Evolutionary conservation across 1,140 invertebrate species (phyloP), one percentile per base, ranked within the genome.

Genomic region (Drosophila nebulosa): DNA sequence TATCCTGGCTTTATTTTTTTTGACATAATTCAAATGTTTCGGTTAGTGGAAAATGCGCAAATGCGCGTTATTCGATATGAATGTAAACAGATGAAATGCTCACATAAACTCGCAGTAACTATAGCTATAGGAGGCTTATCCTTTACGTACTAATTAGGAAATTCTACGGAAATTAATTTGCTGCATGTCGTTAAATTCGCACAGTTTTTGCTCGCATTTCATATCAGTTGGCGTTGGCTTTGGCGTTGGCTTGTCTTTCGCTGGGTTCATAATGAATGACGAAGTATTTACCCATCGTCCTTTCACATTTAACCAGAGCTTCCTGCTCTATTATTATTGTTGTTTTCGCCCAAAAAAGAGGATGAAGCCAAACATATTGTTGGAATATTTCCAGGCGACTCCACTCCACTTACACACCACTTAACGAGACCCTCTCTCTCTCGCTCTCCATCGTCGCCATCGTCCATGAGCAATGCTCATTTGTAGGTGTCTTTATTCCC

Each of bases 151-250:
- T 32, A 61, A 73, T 73, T 74, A 52, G 55, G 50, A 42, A 42
- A 58, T 64, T 69, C 57, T 35, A 10, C 7, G 42, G 24, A 21
- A 68, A 68, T 72, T 61, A 67, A 64, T 75, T 72, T 64, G 42
- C 46, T 64, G 14, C 18, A 42, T 64, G 63, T 21, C 18, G 14
- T 46, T 30, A 50, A 46, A 64, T 14, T 12, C 32, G 39, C 22
- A 26, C 30, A 32, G 9, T 32, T 32, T 32, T 32, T 32, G 30
- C 30, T 30, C 35, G 12, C 46, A 57, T 53, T 27, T 3, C 5
- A 14, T 12, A 53, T 27, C 5, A 26, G 22, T 16, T 39, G 36
- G n/a, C 32, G 2, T 16, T 1, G 3, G 5, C 14, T 0, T 14
- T 18, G n/a, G 18, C 5, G 3, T 42, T n/a, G n/a, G n/a, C n/a